These are phyloP conservation scores for Unio delphinus DNA, from an alignment of 2,888 invertebrate genomes.

Conservation along the genomic window DNA sequence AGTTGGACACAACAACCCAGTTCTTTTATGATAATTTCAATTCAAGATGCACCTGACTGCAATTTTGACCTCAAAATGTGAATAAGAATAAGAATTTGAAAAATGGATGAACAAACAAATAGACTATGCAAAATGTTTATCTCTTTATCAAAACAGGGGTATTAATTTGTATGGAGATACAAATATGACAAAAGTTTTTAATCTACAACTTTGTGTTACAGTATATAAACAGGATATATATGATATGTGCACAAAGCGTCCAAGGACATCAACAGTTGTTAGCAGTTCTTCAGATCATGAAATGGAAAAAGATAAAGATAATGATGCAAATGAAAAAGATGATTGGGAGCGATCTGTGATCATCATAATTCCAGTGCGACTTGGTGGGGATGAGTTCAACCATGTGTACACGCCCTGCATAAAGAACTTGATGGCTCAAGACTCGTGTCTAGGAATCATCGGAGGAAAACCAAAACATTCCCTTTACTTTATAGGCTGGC, in stretches of 20 bases:
- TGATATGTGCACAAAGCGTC: constrained; percentile 71
- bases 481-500: constrained; percentile 92
- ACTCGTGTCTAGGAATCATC: constrained; percentile 90
- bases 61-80: no score
- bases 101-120: no score
- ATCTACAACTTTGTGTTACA: constrained; percentile 50
- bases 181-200: neutral
- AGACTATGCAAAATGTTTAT: neutral
- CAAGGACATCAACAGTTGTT: constrained; percentile 34
- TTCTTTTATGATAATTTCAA: no score
- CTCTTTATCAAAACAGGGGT: neutral
- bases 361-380: constrained; percentile 86
- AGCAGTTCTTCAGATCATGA: constrained; percentile 22
- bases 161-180: neutral
- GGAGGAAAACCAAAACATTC: constrained; percentile 95
- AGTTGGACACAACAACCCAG: no score
- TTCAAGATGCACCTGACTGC: no score
- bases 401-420: constrained; percentile 87
- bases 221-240: constrained; percentile 86
- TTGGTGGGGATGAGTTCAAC: constrained; percentile 90
- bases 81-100: no score
- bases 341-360: constrained; percentile 75
- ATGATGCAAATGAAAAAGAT: constrained; percentile 1
- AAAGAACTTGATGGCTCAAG: constrained; percentile 84
- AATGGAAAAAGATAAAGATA: neutral